Evolutionary conservation across 2,113 vertebrate genomes (phyloP).

Genomic region (Xenopus laevis): DNA sequence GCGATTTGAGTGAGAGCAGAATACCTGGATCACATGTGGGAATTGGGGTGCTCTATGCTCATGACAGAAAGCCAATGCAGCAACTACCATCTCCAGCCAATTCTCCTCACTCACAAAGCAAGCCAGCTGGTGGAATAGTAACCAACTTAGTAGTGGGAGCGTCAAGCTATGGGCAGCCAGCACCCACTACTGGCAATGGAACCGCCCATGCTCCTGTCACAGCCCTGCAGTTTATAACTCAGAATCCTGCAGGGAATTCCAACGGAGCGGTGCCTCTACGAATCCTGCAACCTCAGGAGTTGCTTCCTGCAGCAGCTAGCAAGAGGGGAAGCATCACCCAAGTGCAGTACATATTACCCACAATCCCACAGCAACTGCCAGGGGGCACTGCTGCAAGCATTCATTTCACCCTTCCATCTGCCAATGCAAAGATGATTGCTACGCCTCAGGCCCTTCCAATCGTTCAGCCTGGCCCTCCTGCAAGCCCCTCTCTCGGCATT

Average conservation of each 20-base stretch:
- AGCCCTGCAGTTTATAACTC: slow-evolving; percentile 71
- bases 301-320: slow-evolving; percentile 50
- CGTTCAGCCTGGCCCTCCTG: slow-evolving; percentile 53
- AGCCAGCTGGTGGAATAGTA: slow-evolving; percentile 60
- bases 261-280: slow-evolving; percentile 61
- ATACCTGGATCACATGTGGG: slow-evolving; percentile 33
- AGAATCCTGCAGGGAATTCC: slow-evolving; percentile 55
- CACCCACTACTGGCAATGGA: slow-evolving; percentile 13
- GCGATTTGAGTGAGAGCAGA: slow-evolving; percentile 41
- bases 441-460: slow-evolving; percentile 59
- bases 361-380: slow-evolving; percentile 76
- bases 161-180: slow-evolving; percentile 57
- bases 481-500: slow-evolving; percentile 33
- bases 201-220: slow-evolving; percentile 44
- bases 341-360: slow-evolving; percentile 88
- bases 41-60: slow-evolving; percentile 38
- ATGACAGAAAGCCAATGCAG: slow-evolving; percentile 63
- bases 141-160: slow-evolving; percentile 74
- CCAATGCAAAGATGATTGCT: slow-evolving; percentile 68
- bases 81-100: slow-evolving; percentile 49
- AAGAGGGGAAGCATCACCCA: slow-evolving; percentile 74
- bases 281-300: slow-evolving; percentile 56
- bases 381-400: slow-evolving; percentile 65
- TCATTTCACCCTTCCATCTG: slow-evolving; percentile 77
- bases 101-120: slow-evolving; percentile 28